Percentiles rank a stretch among this genome's conserved stretches.
phyloP scores from a whole-genome alignment of 2,113 vertebrate genomes.

The Siniperca chuatsi region DNA sequence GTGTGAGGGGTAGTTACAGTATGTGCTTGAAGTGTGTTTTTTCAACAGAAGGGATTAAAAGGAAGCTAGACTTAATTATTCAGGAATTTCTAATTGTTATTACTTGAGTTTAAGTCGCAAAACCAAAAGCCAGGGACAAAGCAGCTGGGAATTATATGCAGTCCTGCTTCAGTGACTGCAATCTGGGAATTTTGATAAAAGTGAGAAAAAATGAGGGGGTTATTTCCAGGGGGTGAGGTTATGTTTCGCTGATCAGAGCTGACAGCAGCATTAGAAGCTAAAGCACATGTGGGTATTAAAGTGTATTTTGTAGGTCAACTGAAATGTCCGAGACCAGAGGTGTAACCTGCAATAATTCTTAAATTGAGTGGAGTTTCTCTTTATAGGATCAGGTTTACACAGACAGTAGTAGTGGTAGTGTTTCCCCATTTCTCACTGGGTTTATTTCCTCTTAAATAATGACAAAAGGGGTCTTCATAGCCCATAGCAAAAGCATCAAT shows the following conservation, averaged over 20 bases:
- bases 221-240: constrained; percentile 20
- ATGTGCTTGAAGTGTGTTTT: constrained; percentile 37
- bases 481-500: neutral
- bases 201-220: constrained; percentile 21
- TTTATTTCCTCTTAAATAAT: constrained; percentile 7
- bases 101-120: constrained; percentile 18
- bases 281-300: constrained; percentile 35
- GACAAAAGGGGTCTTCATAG: neutral
- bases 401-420: neutral
- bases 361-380: neutral
- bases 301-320: constrained; percentile 36
- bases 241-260: constrained; percentile 26
- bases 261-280: constrained; percentile 17
- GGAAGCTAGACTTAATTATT: constrained; percentile 39
- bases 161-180: constrained; percentile 23
- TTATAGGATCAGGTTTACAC: constrained; percentile 13
- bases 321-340: constrained; percentile 9
- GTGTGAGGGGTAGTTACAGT: constrained; percentile 13
- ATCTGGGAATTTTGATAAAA: constrained; percentile 38
- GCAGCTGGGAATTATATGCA: constrained; percentile 27
- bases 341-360: constrained; percentile 23
- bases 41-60: constrained; percentile 37
- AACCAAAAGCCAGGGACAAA: constrained; percentile 23
- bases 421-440: neutral
- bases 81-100: constrained; percentile 40